Conservation (phyloP, 2,113 vertebrate species). For the Brachyistius frenatus region DNA sequence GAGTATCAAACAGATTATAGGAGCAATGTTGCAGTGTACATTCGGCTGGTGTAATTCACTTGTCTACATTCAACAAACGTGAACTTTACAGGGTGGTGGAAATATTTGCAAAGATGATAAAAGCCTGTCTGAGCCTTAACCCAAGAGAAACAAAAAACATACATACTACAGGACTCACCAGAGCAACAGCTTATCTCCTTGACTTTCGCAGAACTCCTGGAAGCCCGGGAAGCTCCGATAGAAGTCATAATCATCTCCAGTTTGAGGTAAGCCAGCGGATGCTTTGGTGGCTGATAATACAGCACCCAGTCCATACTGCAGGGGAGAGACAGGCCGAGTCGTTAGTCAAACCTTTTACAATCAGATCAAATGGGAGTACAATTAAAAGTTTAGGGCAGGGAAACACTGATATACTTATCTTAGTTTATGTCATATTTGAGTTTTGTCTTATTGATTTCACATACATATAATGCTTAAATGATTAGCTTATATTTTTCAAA, state of each 20-base stretch:
- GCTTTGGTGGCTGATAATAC: conserved; percentile 93
- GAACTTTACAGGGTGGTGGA: too few relatives aligned
- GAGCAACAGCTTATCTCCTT: conserved; percentile 88
- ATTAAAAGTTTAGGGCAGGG: background rate
- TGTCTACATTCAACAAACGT: too few relatives aligned
- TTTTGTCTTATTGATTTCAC: too few relatives aligned
- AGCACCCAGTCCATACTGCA: conserved; percentile 90
- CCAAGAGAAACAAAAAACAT: background rate
- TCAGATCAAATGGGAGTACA: background rate
- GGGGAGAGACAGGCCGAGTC: background rate
- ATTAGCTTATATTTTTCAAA: too few relatives aligned
- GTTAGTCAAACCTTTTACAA: background rate
- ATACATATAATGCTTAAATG: too few relatives aligned
- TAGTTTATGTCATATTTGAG: background rate
- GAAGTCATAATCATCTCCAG: conserved; percentile 95
- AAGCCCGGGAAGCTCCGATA: conserved; percentile 95
- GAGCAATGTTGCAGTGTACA: too few relatives aligned
- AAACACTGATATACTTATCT: background rate
- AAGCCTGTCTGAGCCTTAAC: background rate
- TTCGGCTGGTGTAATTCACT: too few relatives aligned
- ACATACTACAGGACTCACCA: conserved; percentile 83
- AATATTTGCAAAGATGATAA: too few relatives aligned
- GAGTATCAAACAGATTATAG: too few relatives aligned
- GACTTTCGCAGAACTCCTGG: conserved; percentile 89
- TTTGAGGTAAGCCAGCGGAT: conserved; percentile 88